Conservation (phyloP, 2,113 vertebrate genomes). For the Passer montanus region DNA sequence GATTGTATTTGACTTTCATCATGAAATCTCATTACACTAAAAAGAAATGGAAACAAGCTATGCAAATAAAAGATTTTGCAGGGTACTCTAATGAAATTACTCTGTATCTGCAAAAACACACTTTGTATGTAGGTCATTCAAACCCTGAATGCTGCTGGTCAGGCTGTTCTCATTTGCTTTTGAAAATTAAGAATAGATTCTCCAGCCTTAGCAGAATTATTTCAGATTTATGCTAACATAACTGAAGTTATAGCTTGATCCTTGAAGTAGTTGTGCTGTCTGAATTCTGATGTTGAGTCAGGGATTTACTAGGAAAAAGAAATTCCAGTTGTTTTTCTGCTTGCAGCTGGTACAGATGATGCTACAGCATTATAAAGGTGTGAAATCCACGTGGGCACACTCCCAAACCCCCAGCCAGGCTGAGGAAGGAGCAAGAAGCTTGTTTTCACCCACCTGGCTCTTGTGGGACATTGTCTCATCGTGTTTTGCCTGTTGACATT, state of each 20-base stretch:
- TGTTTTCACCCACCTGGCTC: background rate
- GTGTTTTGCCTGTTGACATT: background rate
- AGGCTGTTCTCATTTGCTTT: background rate
- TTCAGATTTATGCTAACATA: background rate
- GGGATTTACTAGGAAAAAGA: background rate
- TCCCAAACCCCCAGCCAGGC: background rate
- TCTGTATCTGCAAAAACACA: constrained; percentile 43
- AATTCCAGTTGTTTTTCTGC: background rate
- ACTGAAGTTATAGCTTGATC: background rate
- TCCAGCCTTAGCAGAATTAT: background rate
- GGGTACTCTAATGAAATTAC: constrained; percentile 65
- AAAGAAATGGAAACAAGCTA: constrained; percentile 71
- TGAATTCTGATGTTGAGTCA: background rate
- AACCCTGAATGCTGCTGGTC: constrained; percentile 9
- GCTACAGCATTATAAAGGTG: background rate
- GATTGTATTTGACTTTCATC: constrained; percentile 76
- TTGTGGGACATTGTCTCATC: background rate
- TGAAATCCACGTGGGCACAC: background rate
- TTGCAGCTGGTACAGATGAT: background rate
- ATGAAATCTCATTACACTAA: constrained; percentile 76
- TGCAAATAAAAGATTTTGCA: constrained; percentile 71
- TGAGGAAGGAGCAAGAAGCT: background rate
- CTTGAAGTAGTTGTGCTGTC: background rate
- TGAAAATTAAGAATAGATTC: constrained; percentile 3
- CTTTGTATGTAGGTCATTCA: constrained; percentile 50